phyloP scores from a whole-genome alignment of 2,113 vertebrate genomes.

The Passer domesticus region DNA sequence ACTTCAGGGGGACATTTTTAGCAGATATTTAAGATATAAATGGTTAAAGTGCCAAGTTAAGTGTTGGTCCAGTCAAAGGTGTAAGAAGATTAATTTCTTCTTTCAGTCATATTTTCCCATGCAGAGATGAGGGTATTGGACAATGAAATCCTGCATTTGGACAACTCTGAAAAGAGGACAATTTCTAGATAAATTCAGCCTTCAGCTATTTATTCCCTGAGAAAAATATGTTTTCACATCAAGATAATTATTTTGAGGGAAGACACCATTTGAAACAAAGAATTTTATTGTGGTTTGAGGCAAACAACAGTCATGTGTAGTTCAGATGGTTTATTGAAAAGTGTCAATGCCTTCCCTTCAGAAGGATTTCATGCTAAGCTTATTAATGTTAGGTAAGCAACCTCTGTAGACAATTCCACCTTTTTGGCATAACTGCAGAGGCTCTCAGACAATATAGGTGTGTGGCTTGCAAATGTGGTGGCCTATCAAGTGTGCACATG shows the following conservation, averaged over 20 bases:
- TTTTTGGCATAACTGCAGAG: not conserved
- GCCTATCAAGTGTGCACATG: fast-evolving
- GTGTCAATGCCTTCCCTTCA: not conserved
- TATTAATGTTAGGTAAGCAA: not conserved
- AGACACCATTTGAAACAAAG: not conserved
- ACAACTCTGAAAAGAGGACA: not conserved
- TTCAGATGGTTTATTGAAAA: not conserved
- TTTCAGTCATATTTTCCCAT: not conserved
- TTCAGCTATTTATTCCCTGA: not conserved
- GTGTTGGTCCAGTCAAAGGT: not conserved
- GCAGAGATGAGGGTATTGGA: not conserved
- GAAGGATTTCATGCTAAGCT: not conserved
- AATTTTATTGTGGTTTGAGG: not conserved
- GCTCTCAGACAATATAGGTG: not conserved
- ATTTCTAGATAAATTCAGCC: not conserved
- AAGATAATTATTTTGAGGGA: not conserved
- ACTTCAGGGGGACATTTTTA: not conserved
- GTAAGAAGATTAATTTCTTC: not conserved
- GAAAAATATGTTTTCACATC: not conserved
- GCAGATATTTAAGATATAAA: not conserved
- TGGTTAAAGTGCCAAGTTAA: not conserved
- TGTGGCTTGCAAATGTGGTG: not conserved
- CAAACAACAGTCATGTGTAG: not conserved
- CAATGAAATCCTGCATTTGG: not conserved
- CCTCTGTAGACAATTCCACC: not conserved